A percentile compares a stretch with the other conserved stretches of the same genome.
These are phyloP conservation scores for Thunnus thynnus DNA, from an alignment of 2,113 vertebrate genomes.

Conservation along the genomic window DNA sequence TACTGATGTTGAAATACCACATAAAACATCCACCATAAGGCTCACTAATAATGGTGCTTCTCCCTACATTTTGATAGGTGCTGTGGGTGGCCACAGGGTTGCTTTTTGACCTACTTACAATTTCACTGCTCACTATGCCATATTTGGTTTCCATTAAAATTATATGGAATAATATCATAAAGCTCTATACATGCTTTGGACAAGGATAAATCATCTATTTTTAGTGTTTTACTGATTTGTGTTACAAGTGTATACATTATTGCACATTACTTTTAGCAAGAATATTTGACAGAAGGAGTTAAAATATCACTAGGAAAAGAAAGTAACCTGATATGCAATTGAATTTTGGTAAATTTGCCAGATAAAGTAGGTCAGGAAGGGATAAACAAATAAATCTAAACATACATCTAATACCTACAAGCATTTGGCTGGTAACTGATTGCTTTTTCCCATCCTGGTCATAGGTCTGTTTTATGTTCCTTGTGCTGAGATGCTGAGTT, in stretches of 20 bases:
- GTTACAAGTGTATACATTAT: neutral
- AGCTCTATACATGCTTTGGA: neutral
- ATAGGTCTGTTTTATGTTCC: neutral
- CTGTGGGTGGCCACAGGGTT: neutral
- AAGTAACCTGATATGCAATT: neutral
- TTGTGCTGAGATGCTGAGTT: slow-evolving; percentile 10
- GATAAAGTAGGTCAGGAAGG: neutral
- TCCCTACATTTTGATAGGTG: neutral
- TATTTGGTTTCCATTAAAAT: neutral
- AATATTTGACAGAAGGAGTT: neutral
- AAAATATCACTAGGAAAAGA: neutral
- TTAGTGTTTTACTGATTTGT: neutral
- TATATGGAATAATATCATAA: neutral
- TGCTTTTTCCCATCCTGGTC: neutral
- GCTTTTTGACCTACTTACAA: slow-evolving; percentile 29
- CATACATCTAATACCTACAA: neutral
- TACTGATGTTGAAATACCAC: neutral
- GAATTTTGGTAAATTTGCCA: neutral
- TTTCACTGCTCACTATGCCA: neutral
- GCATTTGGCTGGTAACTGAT: neutral
- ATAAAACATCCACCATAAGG: neutral
- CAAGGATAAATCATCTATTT: neutral
- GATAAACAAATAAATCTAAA: slow-evolving; percentile 2
- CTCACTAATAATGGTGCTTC: neutral
- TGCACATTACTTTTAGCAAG: neutral